Percentiles rank a stretch among this genome's conserved stretches.
Evolutionary conservation across 2,113 vertebrate species (phyloP).

Genomic region (Phaethornis superciliosus): DNA sequence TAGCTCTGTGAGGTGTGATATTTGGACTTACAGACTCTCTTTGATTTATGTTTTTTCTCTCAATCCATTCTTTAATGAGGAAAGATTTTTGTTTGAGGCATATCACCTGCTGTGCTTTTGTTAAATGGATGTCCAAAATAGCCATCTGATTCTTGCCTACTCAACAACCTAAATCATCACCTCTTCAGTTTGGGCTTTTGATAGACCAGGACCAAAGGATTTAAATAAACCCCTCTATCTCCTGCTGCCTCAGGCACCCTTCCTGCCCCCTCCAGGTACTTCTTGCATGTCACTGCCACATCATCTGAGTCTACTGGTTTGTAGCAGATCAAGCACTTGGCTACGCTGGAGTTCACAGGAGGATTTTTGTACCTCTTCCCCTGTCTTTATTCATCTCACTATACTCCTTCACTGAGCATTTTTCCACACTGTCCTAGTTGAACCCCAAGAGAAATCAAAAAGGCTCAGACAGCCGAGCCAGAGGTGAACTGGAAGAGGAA

Average conservation of each 20-base stretch:
- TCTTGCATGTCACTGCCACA: not conserved
- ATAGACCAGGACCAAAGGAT: not conserved
- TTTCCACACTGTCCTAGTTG: not conserved
- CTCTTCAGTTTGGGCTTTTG: not conserved
- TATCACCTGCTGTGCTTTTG: not conserved
- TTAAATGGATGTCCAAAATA: not conserved
- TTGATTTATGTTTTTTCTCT: not conserved
- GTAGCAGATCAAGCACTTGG: not conserved
- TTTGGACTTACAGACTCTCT: not conserved
- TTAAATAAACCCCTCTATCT: not conserved
- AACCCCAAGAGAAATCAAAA: not conserved
- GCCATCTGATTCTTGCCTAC: not conserved
- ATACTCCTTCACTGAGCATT: not conserved
- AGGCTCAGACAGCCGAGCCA: not conserved
- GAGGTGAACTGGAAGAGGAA: not conserved
- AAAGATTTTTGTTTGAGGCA: not conserved
- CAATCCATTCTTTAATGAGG: not conserved
- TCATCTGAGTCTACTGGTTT: not conserved
- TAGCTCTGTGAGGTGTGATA: not conserved
- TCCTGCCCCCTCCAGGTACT: not conserved
- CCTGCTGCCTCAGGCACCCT: not conserved
- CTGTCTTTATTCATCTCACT: not conserved
- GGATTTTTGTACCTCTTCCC: not conserved
- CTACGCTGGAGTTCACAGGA: not conserved
- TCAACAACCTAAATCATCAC: not conserved